phyloP scores from a whole-genome alignment of 2,797 vertebrate genomes.

The Scolopax rusticola region DNA sequence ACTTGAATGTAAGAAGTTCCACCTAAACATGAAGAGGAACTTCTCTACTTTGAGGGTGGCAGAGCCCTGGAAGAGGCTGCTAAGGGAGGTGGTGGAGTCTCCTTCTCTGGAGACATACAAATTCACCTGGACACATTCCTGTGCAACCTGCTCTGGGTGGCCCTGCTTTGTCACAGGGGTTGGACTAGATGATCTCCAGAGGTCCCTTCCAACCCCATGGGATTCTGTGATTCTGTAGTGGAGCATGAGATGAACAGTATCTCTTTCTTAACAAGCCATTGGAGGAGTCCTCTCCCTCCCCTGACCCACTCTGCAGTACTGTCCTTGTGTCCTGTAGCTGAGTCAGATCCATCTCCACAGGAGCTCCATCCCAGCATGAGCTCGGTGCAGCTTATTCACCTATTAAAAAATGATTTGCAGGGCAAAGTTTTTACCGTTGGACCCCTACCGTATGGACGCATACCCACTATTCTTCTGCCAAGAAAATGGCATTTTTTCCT shows the following conservation, averaged over 20 bases:
- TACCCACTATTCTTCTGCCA: neutral
- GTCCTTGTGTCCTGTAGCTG: neutral
- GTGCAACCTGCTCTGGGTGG: no score
- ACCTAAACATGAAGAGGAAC: no score
- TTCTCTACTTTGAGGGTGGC: no score
- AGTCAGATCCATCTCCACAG: neutral
- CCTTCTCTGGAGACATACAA: no score
- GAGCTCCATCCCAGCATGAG: neutral
- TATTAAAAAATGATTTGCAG: neutral
- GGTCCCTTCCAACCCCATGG: no score
- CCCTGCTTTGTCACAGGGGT: no score
- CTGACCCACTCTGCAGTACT: no score
- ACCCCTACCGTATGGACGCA: neutral
- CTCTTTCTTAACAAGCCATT: neutral
- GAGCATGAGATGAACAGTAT: neutral
- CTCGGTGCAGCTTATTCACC: neutral
- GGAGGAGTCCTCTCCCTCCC: neutral
- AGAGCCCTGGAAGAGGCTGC: no score
- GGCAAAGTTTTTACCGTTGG: neutral
- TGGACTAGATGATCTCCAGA: no score
- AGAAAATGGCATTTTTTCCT: slow-evolving; percentile 3
- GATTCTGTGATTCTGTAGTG: neutral
- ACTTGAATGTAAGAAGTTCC: no score
- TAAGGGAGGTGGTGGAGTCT: no score
- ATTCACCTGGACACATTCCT: no score